Evolutionary conservation across 1,140 invertebrate species (phyloP).

Genomic region (Acromyrmex charruanus): DNA sequence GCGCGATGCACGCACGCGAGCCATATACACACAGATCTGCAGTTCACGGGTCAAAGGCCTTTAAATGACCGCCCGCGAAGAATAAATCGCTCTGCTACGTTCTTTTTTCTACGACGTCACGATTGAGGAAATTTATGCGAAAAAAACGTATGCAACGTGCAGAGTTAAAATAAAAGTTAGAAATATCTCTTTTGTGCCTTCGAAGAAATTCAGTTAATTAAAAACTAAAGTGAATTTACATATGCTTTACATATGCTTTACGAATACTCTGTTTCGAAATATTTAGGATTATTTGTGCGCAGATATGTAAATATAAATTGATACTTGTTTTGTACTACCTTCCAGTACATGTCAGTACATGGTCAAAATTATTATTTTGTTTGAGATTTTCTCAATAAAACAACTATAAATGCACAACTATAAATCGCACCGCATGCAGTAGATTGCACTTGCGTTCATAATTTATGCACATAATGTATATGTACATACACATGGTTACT

Average conservation of each 20-base stretch:
- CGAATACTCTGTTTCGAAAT: background rate
- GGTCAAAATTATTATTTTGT: background rate
- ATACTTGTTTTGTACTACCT: background rate
- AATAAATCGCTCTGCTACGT: slow-evolving; percentile 13
- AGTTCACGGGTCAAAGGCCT: slow-evolving; percentile 46
- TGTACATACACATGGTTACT: background rate
- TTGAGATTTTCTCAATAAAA: background rate
- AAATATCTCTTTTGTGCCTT: background rate
- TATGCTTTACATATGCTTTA: background rate
- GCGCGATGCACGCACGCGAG: slow-evolving; percentile 41
- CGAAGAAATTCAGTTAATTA: background rate
- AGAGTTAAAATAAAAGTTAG: background rate
- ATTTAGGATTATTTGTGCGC: background rate
- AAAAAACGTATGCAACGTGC: background rate
- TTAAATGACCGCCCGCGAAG: slow-evolving; percentile 39
- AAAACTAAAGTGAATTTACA: background rate
- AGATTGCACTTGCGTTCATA: slow-evolving; percentile 39
- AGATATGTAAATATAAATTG: background rate
- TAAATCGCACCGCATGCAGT: slow-evolving; percentile 54
- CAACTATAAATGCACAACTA: background rate
- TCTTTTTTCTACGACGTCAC: background rate
- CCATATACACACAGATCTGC: slow-evolving; percentile 7
- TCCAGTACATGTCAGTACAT: background rate
- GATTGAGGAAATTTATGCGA: background rate
- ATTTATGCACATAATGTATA: slow-evolving; percentile 3